These are phyloP conservation scores for Melieria crassipennis DNA, from an alignment of 2,888 invertebrate genomes.

Conservation along the genomic window DNA sequence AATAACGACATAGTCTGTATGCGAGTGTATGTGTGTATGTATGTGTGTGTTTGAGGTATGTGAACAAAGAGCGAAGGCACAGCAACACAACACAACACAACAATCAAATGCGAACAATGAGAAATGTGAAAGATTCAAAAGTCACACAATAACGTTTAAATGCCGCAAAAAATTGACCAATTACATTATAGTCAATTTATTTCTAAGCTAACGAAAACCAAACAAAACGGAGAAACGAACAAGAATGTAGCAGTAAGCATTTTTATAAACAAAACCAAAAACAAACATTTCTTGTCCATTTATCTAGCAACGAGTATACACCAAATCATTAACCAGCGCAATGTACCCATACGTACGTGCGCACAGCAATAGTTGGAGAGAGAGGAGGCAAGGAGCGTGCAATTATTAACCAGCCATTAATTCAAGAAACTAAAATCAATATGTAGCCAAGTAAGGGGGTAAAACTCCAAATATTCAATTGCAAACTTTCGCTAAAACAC, in stretches of 20 bases:
- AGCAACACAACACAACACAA: slow-evolving; percentile 8
- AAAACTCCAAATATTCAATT: too few species aligned
- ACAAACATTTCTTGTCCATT: slow-evolving; percentile 4
- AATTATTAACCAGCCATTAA: too few species aligned
- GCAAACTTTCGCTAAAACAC: too few species aligned
- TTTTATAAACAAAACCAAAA: too few species aligned
- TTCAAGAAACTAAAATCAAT: too few species aligned
- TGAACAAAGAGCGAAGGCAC: slow-evolving; percentile 48
- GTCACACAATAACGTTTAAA: neutral
- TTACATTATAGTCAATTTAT: slow-evolving; percentile 34
- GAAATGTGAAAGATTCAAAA: neutral
- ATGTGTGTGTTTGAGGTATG: neutral
- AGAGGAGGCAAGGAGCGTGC: too few species aligned
- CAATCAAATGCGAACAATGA: slow-evolving; percentile 42
- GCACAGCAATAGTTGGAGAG: too few species aligned
- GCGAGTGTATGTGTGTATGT: neutral
- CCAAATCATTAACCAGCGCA: too few species aligned
- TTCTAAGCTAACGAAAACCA: slow-evolving; percentile 34
- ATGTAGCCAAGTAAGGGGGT: too few species aligned
- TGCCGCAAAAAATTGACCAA: slow-evolving; percentile 55
- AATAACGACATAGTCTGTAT: slow-evolving; percentile 23
- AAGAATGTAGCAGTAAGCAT: too few species aligned
- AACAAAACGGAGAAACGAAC: neutral
- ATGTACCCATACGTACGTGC: too few species aligned
- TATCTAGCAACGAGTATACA: slow-evolving; percentile 39